Base-by-base conservation (phyloP, 1,140 invertebrate genomes). In the Bombus impatiens region DNA sequence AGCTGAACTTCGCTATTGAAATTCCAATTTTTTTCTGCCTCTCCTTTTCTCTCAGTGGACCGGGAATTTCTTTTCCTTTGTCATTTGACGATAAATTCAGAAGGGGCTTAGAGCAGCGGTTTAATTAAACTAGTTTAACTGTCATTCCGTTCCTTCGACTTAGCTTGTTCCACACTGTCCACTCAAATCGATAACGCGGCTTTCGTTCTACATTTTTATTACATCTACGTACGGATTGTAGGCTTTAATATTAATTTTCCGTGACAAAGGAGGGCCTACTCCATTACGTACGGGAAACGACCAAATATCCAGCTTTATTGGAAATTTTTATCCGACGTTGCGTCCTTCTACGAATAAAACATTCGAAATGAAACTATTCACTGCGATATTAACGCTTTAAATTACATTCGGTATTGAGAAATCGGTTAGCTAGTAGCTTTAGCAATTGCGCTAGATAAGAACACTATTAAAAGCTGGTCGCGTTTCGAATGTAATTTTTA, bases 81-180 rank as follows among this genome's bases (percentile, higher is more conserved):
- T 91, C 82, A 62, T 74, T 70, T 78, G 72, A 74, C 91, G 67
- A 93, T 93, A 93, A 93, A 93, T 93, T 90, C 90, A 88, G 57
- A 74, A 81, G 82, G 83, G 85, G 87, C 90, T 93, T 91, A 89
- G 82, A 79, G 84, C 84, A 75, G 89, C 88, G 91, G 91, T 93
- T 93, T 93, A 93, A 93, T 93, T 92, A 92, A 93, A 93, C 92
- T 89, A 88, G 89, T 88, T 90, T 88, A 88, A 84, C 82, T 88
- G 84, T 90, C 90, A 87, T 82, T 86, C 72, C 82, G 65, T 85
- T 76, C 78, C 67, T 83, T 85, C 72, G 70, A 81, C 65, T 88
- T 89, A 62, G 57, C 40, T 77, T 81, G 75, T 37, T 86, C 59
- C 81, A 75, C 70, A 68, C 57, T 59, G 62, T 62, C 40, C 65